Conservation (phyloP, 2,797 vertebrate species). For the Balearica regulorum region DNA sequence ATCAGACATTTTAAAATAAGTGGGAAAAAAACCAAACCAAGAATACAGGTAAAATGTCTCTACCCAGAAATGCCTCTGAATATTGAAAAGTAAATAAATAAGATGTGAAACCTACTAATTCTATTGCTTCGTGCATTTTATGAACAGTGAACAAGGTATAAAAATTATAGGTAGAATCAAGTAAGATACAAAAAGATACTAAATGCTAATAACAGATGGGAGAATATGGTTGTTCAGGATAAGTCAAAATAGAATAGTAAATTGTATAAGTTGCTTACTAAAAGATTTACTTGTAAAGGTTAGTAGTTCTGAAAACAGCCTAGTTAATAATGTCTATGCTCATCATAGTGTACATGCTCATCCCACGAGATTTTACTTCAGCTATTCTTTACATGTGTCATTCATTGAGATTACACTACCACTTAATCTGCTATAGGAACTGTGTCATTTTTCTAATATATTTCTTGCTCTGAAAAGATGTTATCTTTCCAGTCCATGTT, state of each 20-base stretch:
- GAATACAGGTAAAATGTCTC: not conserved
- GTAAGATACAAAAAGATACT: not conserved
- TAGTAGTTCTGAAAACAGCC: not conserved
- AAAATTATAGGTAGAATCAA: not conserved
- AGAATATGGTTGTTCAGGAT: not conserved
- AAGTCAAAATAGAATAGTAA: not conserved
- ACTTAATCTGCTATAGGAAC: not conserved
- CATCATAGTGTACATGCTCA: not conserved
- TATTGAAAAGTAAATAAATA: not conserved
- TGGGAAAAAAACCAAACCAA: not conserved
- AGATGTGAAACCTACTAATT: not conserved
- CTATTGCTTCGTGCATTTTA: not conserved
- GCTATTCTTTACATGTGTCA: not conserved
- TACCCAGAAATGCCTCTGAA: not conserved
- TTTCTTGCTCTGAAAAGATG: not conserved
- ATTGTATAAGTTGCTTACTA: not conserved
- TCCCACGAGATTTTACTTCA: not conserved
- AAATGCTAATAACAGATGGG: not conserved
- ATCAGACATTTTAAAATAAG: not conserved
- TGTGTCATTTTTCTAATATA: not conserved
- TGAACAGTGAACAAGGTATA: not conserved
- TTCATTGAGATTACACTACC: not conserved
- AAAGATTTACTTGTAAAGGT: not conserved
- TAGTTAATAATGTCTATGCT: not conserved
- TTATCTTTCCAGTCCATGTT: not conserved